These are phyloP conservation scores for Lepeophtheirus nordmannii DNA, from an alignment of 2,888 invertebrate species.

Conservation along the genomic window DNA sequence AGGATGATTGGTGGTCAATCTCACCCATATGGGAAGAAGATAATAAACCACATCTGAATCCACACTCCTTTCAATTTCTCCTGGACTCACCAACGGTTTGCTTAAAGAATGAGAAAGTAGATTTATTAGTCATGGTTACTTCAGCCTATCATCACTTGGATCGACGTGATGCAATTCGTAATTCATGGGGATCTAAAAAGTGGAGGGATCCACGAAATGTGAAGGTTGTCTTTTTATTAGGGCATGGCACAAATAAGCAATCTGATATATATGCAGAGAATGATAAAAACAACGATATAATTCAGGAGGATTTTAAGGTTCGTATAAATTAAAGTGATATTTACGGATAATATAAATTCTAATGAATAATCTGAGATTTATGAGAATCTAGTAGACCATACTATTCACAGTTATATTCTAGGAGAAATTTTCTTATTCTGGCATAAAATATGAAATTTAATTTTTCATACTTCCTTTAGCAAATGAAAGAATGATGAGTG, in stretches of 20 bases:
- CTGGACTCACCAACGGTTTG: conserved; percentile 5
- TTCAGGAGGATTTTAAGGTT: conserved; percentile 26
- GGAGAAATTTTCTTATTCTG: no score
- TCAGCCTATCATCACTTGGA: conserved; percentile 55
- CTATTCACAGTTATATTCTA: no score
- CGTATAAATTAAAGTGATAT: no score
- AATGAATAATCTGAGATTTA: no score
- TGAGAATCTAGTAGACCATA: no score
- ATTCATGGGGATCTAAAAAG: conserved; percentile 62
- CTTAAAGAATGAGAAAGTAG: conserved; percentile 8
- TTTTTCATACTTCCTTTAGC: no score
- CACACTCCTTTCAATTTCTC: conserved; percentile 23
- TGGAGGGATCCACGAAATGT: conserved; percentile 37
- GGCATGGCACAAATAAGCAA: conserved; percentile 5
- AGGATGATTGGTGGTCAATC: neutral
- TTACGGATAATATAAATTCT: no score
- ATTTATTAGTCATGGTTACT: conserved; percentile 45
- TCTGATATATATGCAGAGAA: neutral
- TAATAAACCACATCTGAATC: conserved; percentile 21
- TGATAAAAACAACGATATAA: conserved; percentile 24
- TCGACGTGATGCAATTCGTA: conserved; percentile 56
- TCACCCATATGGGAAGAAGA: conserved; percentile 18
- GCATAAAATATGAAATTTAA: no score
- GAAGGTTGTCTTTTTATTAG: conserved; percentile 25
- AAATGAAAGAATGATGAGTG: no score